These are phyloP conservation scores for Cephus pulcher DNA, from an alignment of 2,888 invertebrate genomes.

Conservation along the genomic window DNA sequence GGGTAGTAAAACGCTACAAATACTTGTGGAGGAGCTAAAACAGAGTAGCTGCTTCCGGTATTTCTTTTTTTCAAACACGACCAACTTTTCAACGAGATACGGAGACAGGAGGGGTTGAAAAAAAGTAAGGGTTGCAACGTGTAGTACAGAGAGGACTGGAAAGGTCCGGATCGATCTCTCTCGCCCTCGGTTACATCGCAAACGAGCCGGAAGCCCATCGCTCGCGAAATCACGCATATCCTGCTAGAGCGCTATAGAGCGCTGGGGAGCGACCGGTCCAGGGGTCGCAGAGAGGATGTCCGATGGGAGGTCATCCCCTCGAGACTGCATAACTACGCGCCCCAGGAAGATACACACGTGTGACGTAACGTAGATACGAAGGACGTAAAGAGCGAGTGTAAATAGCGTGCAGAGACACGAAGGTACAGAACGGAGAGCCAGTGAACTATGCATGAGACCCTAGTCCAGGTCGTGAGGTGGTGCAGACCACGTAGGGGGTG, in stretches of 20 bases:
- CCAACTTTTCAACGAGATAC: not conserved
- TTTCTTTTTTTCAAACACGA: not conserved
- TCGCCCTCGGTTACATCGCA: not conserved
- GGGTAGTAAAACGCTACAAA: not conserved
- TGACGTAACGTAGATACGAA: not conserved
- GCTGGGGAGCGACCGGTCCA: not conserved
- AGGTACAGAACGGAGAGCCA: constrained; percentile 9
- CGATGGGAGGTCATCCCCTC: not conserved
- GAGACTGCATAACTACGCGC: not conserved
- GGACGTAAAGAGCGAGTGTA: not conserved
- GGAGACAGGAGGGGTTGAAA: not conserved
- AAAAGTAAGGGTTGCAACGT: not conserved
- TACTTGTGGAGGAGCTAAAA: not conserved
- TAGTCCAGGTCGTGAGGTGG: constrained; percentile 21
- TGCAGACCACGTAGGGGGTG: not conserved
- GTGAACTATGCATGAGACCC: constrained; percentile 33
- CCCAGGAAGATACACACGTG: not conserved
- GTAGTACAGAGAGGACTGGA: not conserved
- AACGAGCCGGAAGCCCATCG: not conserved
- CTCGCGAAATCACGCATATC: not conserved
- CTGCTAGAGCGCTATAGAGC: not conserved
- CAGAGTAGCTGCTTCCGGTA: not conserved
- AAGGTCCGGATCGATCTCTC: not conserved
- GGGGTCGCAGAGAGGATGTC: not conserved
- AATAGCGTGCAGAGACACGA: not conserved